A percentile compares a stretch with the other conserved stretches of the same genome.
These are phyloP conservation scores for Aptenodytes patagonicus DNA, from an alignment of 2,113 vertebrate species.

Conservation along the genomic window DNA sequence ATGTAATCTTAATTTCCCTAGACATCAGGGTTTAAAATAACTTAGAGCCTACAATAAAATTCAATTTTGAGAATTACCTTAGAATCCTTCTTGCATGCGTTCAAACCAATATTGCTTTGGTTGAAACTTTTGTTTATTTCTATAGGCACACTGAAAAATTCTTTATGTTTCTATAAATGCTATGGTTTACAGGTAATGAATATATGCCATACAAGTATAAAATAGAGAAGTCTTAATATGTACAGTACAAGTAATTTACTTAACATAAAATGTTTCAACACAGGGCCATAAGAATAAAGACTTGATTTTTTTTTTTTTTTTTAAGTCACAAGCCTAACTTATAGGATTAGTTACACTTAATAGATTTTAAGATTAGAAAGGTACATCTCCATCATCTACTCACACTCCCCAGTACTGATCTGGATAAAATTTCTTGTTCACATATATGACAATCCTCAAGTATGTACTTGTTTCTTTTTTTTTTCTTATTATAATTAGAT, in stretches of 20 bases:
- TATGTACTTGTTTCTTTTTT: neutral
- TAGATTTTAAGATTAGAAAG: neutral
- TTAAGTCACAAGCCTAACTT: neutral
- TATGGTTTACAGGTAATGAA: neutral
- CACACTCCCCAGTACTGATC: neutral
- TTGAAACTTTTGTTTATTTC: neutral
- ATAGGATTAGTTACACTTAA: neutral
- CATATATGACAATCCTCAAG: neutral
- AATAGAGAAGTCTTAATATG: neutral
- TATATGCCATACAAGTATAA: neutral
- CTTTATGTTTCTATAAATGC: neutral
- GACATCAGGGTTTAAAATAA: neutral
- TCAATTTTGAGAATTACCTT: neutral
- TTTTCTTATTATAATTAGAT: neutral
- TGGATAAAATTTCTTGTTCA: neutral
- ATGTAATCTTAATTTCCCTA: slow-evolving; percentile 11
- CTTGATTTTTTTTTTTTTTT: neutral
- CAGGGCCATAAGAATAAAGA: neutral
- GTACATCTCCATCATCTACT: neutral
- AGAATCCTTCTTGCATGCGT: neutral
- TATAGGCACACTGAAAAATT: neutral
- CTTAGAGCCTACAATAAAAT: slow-evolving; percentile 1
- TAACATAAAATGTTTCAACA: neutral
- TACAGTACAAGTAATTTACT: neutral
- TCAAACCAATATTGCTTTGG: neutral